These are phyloP conservation scores for Cydia splendana DNA, from an alignment of 1,140 invertebrate species.

Conservation along the genomic window DNA sequence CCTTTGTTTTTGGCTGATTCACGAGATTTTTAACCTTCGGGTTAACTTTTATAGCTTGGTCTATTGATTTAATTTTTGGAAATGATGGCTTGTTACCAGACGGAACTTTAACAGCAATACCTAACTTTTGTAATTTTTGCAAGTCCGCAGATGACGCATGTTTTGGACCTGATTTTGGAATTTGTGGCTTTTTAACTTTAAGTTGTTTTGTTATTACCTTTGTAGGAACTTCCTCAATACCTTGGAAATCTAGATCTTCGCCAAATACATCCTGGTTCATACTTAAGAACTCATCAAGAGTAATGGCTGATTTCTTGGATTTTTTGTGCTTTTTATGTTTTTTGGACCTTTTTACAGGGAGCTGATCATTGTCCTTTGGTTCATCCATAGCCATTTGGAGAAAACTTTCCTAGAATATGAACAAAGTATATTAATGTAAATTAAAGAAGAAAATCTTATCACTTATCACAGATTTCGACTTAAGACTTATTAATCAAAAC, in stretches of 20 bases:
- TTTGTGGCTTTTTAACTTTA: constrained; percentile 54
- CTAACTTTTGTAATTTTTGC: constrained; percentile 70
- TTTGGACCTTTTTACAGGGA: constrained; percentile 58
- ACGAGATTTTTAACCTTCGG: constrained; percentile 18
- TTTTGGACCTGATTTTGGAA: constrained; percentile 45
- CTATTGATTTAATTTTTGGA: not conserved
- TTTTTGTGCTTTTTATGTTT: constrained; percentile 77
- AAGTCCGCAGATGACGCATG: constrained; percentile 54
- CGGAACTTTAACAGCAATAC: constrained; percentile 68
- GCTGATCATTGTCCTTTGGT: constrained; percentile 43
- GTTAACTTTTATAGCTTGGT: not conserved
- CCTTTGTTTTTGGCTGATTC: constrained; percentile 36
- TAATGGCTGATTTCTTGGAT: constrained; percentile 71
- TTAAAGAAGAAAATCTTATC: not conserved
- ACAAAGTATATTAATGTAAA: not conserved
- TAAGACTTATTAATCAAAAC: too few relatives aligned
- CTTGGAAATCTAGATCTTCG: constrained; percentile 69
- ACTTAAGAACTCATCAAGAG: constrained; percentile 74
- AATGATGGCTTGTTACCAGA: constrained; percentile 36
- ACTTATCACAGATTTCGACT: not conserved
- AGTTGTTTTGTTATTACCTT: constrained; percentile 59
- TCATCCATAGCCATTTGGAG: constrained; percentile 61
- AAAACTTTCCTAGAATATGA: constrained; percentile 60
- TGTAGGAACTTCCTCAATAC: constrained; percentile 71
- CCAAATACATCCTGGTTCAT: constrained; percentile 79